phyloP scores from a whole-genome alignment of 2,113 vertebrate genomes.

The Trochalopteron elliotii region DNA sequence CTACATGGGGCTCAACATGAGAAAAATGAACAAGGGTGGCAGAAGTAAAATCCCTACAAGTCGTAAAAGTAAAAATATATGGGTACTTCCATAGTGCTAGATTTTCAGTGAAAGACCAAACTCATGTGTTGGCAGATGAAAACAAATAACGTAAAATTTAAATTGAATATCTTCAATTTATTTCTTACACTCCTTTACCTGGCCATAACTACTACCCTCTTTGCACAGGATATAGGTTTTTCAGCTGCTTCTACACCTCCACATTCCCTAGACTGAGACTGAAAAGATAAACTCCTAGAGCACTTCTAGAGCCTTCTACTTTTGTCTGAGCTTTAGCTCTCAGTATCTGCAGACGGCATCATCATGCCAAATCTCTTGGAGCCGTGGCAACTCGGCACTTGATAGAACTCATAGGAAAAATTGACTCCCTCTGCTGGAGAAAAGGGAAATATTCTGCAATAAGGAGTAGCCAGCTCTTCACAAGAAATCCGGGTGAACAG shows the following conservation, averaged over 20 bases:
- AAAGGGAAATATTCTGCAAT: not conserved
- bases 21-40: not conserved
- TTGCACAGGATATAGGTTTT: not conserved
- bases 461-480: not conserved
- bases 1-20: not conserved
- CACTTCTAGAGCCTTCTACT: not conserved
- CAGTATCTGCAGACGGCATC: not conserved
- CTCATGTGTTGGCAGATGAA: not conserved
- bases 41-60: not conserved
- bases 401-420: not conserved
- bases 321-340: not conserved
- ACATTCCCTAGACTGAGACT: not conserved
- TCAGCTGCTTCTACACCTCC: not conserved
- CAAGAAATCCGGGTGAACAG: accelerated
- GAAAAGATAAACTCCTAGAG: not conserved
- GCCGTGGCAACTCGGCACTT: not conserved
- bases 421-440: not conserved
- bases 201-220: not conserved
- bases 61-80: not conserved
- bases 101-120: not conserved
- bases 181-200: not conserved
- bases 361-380: not conserved
- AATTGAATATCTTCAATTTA: not conserved
- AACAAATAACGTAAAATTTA: not conserved
- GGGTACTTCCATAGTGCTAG: accelerated